Percentiles rank a stretch among this genome's conserved stretches.
phyloP scores from a whole-genome alignment of 2,113 vertebrate species.

The Plotosus lineatus region DNA sequence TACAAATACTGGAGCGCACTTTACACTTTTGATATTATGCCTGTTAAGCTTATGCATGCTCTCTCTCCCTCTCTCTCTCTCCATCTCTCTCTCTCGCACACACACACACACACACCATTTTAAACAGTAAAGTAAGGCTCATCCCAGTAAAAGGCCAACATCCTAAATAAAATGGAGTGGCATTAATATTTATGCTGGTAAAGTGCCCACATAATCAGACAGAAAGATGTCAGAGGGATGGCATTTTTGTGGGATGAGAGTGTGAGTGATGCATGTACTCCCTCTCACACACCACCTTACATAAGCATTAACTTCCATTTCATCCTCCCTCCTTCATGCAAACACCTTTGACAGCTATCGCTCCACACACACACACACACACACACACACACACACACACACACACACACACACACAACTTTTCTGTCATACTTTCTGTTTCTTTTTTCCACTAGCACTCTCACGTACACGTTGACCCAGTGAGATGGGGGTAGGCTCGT shows the following conservation, averaged over 20 bases:
- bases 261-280: conserved; percentile 60
- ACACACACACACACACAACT: not conserved
- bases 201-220: conserved; percentile 80
- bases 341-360: conserved; percentile 50
- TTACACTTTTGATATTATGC: conserved; percentile 13
- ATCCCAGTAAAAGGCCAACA: conserved; percentile 74
- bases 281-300: conserved; percentile 45
- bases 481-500: conserved; percentile 41
- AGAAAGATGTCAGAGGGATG: conserved; percentile 70
- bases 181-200: conserved; percentile 81
- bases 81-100: conserved; percentile 1
- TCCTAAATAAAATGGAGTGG: conserved; percentile 77
- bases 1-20: conserved; percentile 19
- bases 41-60: not conserved
- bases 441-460: conserved; percentile 5
- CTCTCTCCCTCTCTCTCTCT: not conserved
- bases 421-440: conserved; percentile 23
- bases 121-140: conserved; percentile 72
- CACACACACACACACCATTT: conserved; percentile 58
- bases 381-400: conserved; percentile 18
- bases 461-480: conserved; percentile 26
- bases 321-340: conserved; percentile 45
- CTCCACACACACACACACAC: conserved; percentile 20
- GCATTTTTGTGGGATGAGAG: conserved; percentile 64
- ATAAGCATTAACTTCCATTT: conserved; percentile 53